Base-by-base conservation (phyloP, 2,888 invertebrate species). In the Scaptomyza cyrtandrae region DNA sequence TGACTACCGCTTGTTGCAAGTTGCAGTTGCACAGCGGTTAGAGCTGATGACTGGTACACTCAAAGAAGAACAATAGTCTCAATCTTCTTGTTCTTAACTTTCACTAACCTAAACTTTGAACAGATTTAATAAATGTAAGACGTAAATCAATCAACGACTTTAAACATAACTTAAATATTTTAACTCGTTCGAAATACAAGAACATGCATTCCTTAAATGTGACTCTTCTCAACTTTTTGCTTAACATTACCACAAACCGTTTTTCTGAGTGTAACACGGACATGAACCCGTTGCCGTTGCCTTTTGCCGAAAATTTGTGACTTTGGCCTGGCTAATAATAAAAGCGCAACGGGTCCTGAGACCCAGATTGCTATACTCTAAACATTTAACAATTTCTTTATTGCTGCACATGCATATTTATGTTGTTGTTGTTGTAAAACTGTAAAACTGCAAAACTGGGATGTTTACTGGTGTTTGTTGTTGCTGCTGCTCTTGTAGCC, bases 351-450 rank as follows among this genome's bases (percentile, higher is more conserved):
- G 60, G 60, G 49, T 45, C 24, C 55, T 43, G 48, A 33, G 60
- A 27, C 63, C 52, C 65, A 80, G 76, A 77, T 73, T 52, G 64
- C 62, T n/a, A 43, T 37, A 37, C 13, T 48, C 53, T 76, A 76
- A 68, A 73, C 82, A 83, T 81, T 83, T 79, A 85, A 85, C 79
- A 87, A 85, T 85, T 87, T 87, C 86, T 82, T 83, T 87, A 82
- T 77, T 77, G 83, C 69, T 24, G 80, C 67, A 39, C 83, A 79
- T 83, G 86, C 88, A 83, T 83, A 87, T 83, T 83, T 83, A 87
- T 87, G 84, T 19, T 50, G 50, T 24, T 19, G 46, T 31, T 46
- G 16, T 10, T 49, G 9, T 10, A 61, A 65, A 75, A 48, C 79
- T 79, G 79, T 35, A 50, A 24, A 24, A 24, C 24, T 24, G 24